Conservation (phyloP, 2,888 invertebrate genomes). For the Tanypteryx hageni region DNA sequence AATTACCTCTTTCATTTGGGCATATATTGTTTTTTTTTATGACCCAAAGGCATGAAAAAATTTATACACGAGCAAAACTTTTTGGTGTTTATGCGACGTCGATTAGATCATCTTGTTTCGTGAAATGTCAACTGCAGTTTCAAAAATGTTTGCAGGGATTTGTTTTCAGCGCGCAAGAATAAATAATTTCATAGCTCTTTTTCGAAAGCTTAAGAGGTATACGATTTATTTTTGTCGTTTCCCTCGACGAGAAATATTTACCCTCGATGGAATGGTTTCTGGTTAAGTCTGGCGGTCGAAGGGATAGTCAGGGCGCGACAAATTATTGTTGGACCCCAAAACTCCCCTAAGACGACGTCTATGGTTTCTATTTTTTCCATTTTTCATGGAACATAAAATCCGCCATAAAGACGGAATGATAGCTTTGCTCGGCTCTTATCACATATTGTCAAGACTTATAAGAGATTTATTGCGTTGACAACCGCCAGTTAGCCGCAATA, state of each 20-base stretch:
- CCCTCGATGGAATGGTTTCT: background rate
- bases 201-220: too few species aligned
- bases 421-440: conserved; percentile 27
- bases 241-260: background rate
- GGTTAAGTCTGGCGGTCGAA: background rate
- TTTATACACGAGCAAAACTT: too few species aligned
- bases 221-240: background rate
- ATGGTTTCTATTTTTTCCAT: background rate
- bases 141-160: too few species aligned
- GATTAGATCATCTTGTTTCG: too few species aligned
- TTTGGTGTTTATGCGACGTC: too few species aligned
- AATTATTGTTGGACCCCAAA: background rate
- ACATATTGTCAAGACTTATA: conserved; percentile 21
- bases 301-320: conserved; percentile 4
- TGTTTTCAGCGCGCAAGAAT: too few species aligned
- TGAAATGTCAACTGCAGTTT: too few species aligned
- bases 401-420: conserved; percentile 22
- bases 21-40: too few species aligned
- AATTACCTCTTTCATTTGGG: too few species aligned
- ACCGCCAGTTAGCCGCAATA: too few species aligned
- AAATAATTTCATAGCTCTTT: too few species aligned
- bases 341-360: background rate
- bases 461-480: background rate
- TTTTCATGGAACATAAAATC: conserved; percentile 51
- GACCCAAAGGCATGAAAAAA: too few species aligned